Evolutionary conservation across 2,888 invertebrate genomes (phyloP).

Genomic region (Volucella bombylans): DNA sequence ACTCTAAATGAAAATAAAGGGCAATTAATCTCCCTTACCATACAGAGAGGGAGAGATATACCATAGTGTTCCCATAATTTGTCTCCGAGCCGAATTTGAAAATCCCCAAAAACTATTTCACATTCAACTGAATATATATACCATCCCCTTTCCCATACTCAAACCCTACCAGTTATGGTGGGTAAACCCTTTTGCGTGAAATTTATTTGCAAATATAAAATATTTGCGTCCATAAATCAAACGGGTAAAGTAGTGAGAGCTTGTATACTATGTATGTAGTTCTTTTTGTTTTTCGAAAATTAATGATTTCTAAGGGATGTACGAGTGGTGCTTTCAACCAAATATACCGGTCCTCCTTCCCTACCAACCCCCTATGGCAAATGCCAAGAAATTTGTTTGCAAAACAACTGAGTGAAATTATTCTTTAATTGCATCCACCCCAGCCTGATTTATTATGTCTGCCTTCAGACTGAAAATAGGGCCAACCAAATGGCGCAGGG

Average conservation of each 20-base stretch:
- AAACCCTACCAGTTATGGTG: neutral
- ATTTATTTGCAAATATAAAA: slow-evolving; percentile 71
- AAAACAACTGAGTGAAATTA: slow-evolving; percentile 66
- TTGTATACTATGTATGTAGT: neutral
- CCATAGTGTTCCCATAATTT: slow-evolving; percentile 36
- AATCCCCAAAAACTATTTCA: slow-evolving; percentile 55
- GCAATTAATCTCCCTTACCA: slow-evolving; percentile 61
- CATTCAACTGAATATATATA: slow-evolving; percentile 18
- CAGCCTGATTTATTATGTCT: slow-evolving; percentile 63
- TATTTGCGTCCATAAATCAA: slow-evolving; percentile 72
- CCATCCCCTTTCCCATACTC: neutral
- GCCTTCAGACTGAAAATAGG: slow-evolving; percentile 1
- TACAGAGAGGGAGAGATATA: neutral
- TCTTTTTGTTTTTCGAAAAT: slow-evolving; percentile 41
- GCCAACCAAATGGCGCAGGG: neutral
- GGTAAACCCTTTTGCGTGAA: slow-evolving; percentile 44
- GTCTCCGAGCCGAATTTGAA: slow-evolving; percentile 50
- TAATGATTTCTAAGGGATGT: slow-evolving; percentile 54
- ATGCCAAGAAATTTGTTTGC: slow-evolving; percentile 64
- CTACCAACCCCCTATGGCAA: slow-evolving; percentile 47
- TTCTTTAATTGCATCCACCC: slow-evolving; percentile 70
- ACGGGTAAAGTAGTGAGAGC: slow-evolving; percentile 51
- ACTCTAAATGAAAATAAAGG: slow-evolving; percentile 63
- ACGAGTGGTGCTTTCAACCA: slow-evolving; percentile 1
- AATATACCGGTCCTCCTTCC: neutral